phyloP scores from a whole-genome alignment of 1,140 invertebrate species.

The Idris sp. region DNA sequence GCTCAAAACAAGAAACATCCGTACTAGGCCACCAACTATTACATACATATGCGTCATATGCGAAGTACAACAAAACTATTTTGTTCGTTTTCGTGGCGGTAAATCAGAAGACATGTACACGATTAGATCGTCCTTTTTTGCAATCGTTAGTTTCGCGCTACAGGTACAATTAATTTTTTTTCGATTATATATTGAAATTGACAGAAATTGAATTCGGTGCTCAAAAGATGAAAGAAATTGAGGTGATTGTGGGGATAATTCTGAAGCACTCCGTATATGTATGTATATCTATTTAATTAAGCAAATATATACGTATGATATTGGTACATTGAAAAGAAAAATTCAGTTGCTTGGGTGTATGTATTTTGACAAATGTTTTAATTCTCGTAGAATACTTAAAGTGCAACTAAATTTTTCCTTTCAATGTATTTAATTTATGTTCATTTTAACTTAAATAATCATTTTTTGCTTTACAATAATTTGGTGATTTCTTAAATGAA shows the following conservation, averaged over 20 bases:
- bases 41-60: constrained; percentile 58
- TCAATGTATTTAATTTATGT: constrained; percentile 40
- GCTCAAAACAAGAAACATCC: constrained; percentile 75
- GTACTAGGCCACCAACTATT: constrained; percentile 76
- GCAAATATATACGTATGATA: constrained; percentile 38
- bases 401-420: constrained; percentile 50
- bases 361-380: constrained; percentile 6
- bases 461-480: constrained; percentile 26
- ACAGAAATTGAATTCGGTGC: constrained; percentile 19
- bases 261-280: constrained; percentile 46
- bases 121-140: constrained; percentile 28
- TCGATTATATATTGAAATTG: constrained; percentile 30
- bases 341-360: constrained; percentile 34
- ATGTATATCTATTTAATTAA: constrained; percentile 53
- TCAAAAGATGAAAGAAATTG: constrained; percentile 6
- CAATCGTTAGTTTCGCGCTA: constrained; percentile 43
- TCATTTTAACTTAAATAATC: constrained; percentile 24
- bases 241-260: constrained; percentile 24
- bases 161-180: constrained; percentile 43
- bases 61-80: constrained; percentile 55
- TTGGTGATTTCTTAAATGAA: too few relatives aligned
- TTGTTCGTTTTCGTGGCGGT: constrained; percentile 5
- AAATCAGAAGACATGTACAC: constrained; percentile 18
- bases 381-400: constrained; percentile 13
- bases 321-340: constrained; percentile 49